Evolutionary conservation across 2,888 invertebrate species (phyloP), one percentile per base, ranked within the genome.

Genomic region (Pristionchus fissidentatus): DNA sequence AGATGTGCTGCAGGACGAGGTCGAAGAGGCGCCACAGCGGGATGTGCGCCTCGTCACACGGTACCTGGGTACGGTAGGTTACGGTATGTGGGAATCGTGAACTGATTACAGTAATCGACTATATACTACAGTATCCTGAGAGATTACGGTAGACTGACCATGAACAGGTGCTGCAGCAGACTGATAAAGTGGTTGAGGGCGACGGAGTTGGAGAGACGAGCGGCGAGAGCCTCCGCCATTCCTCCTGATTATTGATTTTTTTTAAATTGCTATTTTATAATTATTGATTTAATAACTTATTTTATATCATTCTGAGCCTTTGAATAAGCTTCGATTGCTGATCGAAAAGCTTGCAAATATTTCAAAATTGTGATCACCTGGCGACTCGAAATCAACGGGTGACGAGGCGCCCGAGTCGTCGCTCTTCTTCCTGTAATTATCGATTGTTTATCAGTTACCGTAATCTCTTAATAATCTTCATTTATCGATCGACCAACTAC

Each of bases 11-110:
- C 32, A 96, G 95, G 85, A 98, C 95, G 86, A 97, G 95, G 93
- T 98, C 98, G 92, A 98, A 95, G 83, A 98, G 94, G 52, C 97
- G 93, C 97, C 98, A 98, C 92, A 97, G 96, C 91, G 97, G 97
- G 0, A 96, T 95, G 93, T 96, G 95, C 87, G 95, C 96, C 93
- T 95, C 96, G 90, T 96, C 96, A 93, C 96, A 96, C 95, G 93
- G 26, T 93, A 93, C 89, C 87, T 87, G 66, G 62, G 19, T 70
- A 26, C 70, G 26, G 41, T 41, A 41, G 41, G 43, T 22, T 41
- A n/a, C 4, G 7, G 5, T 35, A 70, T 7, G 62, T 52, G n/a
- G 4, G 15, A n/a, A 62, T 62, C 62, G 22, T 41, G n/a, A 57
- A 82, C n/a, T 70, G n/a, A 43, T 49, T 66, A n/a, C 10, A 29